Percentiles rank a stretch among this genome's conserved stretches.
phyloP scores from a whole-genome alignment of 2,113 vertebrate genomes.

The Archilochus colubris region DNA sequence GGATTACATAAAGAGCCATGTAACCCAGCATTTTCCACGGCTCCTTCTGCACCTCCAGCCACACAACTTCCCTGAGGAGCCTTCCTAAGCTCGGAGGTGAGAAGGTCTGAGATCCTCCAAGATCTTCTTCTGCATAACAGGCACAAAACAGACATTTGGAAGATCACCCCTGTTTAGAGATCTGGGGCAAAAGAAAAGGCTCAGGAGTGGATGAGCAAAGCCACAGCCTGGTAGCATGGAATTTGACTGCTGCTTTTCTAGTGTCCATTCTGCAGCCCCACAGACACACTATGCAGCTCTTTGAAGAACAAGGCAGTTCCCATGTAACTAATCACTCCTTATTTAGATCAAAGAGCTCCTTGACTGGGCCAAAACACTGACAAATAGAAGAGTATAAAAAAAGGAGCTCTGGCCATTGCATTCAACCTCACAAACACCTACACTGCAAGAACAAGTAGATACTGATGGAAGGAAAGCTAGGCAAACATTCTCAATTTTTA shows the following conservation, averaged over 20 bases:
- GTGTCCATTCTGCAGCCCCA: not conserved
- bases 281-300: not conserved
- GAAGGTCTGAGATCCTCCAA: not conserved
- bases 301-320: not conserved
- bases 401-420: not conserved
- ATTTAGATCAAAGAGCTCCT: not conserved
- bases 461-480: not conserved
- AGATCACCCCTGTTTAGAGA: not conserved
- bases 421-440: not conserved
- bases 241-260: not conserved
- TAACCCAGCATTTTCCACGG: fast-evolving
- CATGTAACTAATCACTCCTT: not conserved
- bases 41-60: not conserved
- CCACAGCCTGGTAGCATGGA: not conserved
- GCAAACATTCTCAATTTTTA: not conserved
- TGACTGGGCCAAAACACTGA: not conserved
- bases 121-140: not conserved
- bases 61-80: not conserved
- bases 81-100: not conserved
- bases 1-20: not conserved
- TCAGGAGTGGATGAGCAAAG: fast-evolving
- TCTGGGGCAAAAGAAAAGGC: not conserved
- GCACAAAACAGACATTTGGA: not conserved
- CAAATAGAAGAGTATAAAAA: not conserved
- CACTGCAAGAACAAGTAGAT: not conserved